Percentiles rank a stretch among this genome's conserved stretches.
These are phyloP conservation scores for Aspidiotus destructor DNA, from an alignment of 2,888 invertebrate genomes.

Conservation along the genomic window DNA sequence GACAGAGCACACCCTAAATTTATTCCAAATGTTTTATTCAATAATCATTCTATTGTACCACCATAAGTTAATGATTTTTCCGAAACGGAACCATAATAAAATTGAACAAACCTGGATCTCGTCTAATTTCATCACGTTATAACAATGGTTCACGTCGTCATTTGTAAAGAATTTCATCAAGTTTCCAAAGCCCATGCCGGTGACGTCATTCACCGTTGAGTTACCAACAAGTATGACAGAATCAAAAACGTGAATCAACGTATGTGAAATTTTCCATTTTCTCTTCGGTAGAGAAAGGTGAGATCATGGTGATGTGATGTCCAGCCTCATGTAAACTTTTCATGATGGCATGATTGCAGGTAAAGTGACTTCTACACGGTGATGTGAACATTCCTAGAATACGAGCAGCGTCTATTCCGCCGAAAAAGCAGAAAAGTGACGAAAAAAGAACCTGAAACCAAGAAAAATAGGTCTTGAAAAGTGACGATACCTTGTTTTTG, in stretches of 20 bases:
- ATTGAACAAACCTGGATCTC: background rate
- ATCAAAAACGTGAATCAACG: background rate
- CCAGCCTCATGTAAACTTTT: background rate
- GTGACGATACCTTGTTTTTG: too few species aligned
- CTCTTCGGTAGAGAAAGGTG: background rate
- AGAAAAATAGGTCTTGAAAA: too few species aligned
- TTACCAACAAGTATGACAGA: too few species aligned
- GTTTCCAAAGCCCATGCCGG: too few species aligned
- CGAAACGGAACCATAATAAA: too few species aligned
- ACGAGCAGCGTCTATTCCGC: background rate
- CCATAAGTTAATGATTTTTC: too few species aligned
- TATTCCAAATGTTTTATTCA: too few species aligned
- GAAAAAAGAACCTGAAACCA: too few species aligned
- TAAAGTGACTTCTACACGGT: background rate
- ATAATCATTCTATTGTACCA: too few species aligned
- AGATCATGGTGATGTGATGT: constrained; percentile 1
- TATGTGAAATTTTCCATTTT: background rate
- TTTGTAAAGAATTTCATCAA: background rate
- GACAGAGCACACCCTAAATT: too few species aligned
- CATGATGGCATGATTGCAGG: background rate
- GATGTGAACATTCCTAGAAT: background rate
- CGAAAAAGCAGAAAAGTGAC: too few species aligned
- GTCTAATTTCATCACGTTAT: background rate
- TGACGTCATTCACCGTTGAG: too few species aligned
- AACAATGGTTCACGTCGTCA: background rate